Conservation (phyloP, 2,888 invertebrate species). For the Nemapogon koenigi region DNA sequence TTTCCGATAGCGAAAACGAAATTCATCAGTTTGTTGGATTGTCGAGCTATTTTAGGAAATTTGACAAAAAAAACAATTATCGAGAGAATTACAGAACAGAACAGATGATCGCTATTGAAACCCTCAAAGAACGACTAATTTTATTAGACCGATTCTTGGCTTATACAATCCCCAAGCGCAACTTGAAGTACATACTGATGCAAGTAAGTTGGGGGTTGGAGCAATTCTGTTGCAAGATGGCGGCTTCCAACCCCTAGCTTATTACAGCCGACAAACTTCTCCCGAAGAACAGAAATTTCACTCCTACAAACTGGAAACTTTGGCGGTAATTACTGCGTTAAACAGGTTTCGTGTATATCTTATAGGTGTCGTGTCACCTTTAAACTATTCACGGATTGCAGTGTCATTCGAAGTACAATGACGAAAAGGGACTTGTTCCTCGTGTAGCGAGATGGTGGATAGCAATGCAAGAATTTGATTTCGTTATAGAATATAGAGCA, state of each 20-base stretch:
- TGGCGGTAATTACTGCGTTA: slow-evolving; percentile 2
- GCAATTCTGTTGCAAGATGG: slow-evolving; percentile 8
- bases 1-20: slow-evolving; percentile 20
- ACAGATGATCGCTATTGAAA: slow-evolving; percentile 12
- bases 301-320: slow-evolving; percentile 15
- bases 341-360: slow-evolving; percentile 14
- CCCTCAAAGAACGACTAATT: slow-evolving; percentile 1
- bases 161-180: slow-evolving; percentile 9
- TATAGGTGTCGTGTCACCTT: slow-evolving; percentile 11
- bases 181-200: slow-evolving; percentile 13
- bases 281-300: slow-evolving; percentile 18
- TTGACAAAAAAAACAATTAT: slow-evolving; percentile 13
- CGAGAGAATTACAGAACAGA: neutral
- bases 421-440: slow-evolving; percentile 16
- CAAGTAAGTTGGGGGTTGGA: slow-evolving; percentile 10
- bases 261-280: slow-evolving; percentile 18
- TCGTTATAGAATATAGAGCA: slow-evolving; percentile 15
- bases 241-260: slow-evolving; percentile 12
- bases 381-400: slow-evolving; percentile 10
- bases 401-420: slow-evolving; percentile 14
- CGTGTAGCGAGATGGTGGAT: slow-evolving; percentile 18
- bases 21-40: slow-evolving; percentile 23
- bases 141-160: slow-evolving; percentile 10
- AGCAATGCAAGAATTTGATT: slow-evolving; percentile 13
- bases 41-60: slow-evolving; percentile 17